Base-by-base conservation (phyloP, 2,888 invertebrate species). In the Leucophora obtusa region DNA sequence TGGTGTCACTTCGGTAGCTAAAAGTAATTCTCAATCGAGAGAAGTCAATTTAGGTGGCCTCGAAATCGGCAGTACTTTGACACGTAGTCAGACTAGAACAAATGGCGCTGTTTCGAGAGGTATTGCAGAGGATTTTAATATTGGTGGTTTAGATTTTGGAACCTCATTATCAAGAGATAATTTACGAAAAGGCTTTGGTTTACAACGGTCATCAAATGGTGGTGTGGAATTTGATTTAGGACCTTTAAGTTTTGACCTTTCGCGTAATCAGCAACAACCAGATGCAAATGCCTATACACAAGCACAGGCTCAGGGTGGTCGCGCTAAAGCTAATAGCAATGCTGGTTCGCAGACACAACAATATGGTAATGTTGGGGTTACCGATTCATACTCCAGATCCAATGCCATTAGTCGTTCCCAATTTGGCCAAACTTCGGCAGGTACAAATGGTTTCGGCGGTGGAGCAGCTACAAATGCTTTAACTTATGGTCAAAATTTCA, bases 101-200 rank as follows among this genome's bases (percentile, higher is more conserved):
- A 88, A 88, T 73, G 89, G 89, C 0, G 85, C 83, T 10, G 84
- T 86, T 0, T 85, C 87, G 0, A 65, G 79, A 5, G 85, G 83
- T 3, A 3, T 88, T 9, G 78, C 85, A 0, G 83, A 89, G 80
- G 87, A 88, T 53, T 83, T 90, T 35, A 86, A 89, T 58, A 63
- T 90, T 14, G 90, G 89, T 2, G 83, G 87, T 0, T 3, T 89
- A 0, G 89, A 86, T 0, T 51, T 90, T 7, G 89, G 87, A 0
- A 85, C 88, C 2, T 89, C 89, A 1, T 63, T 89, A 0, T 88
- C 88, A n/a, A 85, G 83, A 2, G 83, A 87, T 43, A 89, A 89
- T 70, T 47, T 88, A 0, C 83, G 84, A 1, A 86, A 87, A 28
- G 87, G 88, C 4, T 59, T 89, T 5, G 90, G 90, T 0, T 60